phyloP scores from a whole-genome alignment of 2,797 vertebrate genomes.

The Macroramphosus scolopax region DNA sequence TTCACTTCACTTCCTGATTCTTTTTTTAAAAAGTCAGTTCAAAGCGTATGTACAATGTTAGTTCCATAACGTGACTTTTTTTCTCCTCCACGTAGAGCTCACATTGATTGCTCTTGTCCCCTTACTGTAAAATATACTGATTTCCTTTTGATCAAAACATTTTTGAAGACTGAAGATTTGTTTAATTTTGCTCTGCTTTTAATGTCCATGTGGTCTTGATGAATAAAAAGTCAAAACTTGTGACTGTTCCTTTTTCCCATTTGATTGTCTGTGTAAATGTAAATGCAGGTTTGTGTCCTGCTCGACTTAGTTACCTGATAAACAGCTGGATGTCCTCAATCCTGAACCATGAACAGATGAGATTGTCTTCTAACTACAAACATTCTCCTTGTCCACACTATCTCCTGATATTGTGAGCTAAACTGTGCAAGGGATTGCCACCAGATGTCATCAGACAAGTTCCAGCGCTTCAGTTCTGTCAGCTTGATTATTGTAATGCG shows the following conservation, averaged over 20 bases:
- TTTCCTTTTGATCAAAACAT: constrained; percentile 64
- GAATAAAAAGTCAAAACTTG: constrained; percentile 75
- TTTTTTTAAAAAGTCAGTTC: constrained; percentile 31
- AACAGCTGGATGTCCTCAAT: too few species aligned
- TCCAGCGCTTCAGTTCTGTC: too few species aligned
- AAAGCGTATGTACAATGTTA: constrained; percentile 71
- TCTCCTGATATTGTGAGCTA: too few species aligned
- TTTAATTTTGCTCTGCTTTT: constrained; percentile 77
- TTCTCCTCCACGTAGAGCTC: constrained; percentile 59
- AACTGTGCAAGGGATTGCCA: too few species aligned
- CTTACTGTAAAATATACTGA: constrained; percentile 72
- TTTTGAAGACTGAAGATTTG: constrained; percentile 69
- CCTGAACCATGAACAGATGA: too few species aligned
- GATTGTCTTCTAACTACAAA: too few species aligned
- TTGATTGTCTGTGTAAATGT: too few species aligned
- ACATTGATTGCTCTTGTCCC: constrained; percentile 57
- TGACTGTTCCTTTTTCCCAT: neutral
- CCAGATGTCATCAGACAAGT: too few species aligned
- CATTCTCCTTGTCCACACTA: too few species aligned
- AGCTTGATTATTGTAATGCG: too few species aligned
- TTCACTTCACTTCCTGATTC: constrained; percentile 62
- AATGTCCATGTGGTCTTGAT: constrained; percentile 77
- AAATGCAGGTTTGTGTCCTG: neutral
- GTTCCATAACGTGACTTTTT: constrained; percentile 44
- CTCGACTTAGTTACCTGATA: too few species aligned